Base-by-base conservation (phyloP, 2,888 invertebrate species). In the Macroteleia sp. region DNA sequence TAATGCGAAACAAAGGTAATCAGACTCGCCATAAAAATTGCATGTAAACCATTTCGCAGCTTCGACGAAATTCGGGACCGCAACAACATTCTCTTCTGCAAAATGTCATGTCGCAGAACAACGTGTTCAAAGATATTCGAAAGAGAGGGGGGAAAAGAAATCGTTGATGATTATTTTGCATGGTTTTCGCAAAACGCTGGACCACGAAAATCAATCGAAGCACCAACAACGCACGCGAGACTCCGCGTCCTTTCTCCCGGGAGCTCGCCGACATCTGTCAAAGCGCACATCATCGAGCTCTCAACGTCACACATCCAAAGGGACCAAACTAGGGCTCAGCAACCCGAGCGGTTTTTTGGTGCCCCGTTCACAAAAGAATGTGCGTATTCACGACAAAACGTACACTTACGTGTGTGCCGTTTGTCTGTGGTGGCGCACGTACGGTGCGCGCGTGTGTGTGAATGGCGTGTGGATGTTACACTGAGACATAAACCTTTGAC, bases 281-380 rank as follows among this genome's bases (percentile, higher is more conserved):
- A 62, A 39, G 62, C 41, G 50, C 56, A 67, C 66, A 67, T 67
- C 66, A 39, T 56, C 44, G 56, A 56, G 36, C 44, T 28, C n/a
- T n/a, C n/a, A n/a, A n/a, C n/a, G n/a, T n/a, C n/a, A n/a, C n/a
- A n/a, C n/a, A n/a, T n/a, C n/a, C n/a, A n/a, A n/a, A n/a, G 34
- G 28, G 6, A 39, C 56, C 25, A 32, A 42, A 28, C 30, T 20
- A 28, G 41, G 20, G 41, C 34, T 20, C 10, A n/a, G n/a, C n/a
- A n/a, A n/a, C n/a, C n/a, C n/a, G n/a, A n/a, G n/a, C n/a, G 2
- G 39, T 42, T 19, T 46, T 46, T 10, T 10, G 4, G n/a, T 20
- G 12, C 52, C n/a, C n/a, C n/a, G n/a, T n/a, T n/a, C n/a, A 36
- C 52, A 36, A 52, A 52, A 52, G 52, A 52, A 52, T 32, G 52